Evolutionary conservation across 2,113 vertebrate species (phyloP).

Genomic region (Antechinus flavipes): DNA sequence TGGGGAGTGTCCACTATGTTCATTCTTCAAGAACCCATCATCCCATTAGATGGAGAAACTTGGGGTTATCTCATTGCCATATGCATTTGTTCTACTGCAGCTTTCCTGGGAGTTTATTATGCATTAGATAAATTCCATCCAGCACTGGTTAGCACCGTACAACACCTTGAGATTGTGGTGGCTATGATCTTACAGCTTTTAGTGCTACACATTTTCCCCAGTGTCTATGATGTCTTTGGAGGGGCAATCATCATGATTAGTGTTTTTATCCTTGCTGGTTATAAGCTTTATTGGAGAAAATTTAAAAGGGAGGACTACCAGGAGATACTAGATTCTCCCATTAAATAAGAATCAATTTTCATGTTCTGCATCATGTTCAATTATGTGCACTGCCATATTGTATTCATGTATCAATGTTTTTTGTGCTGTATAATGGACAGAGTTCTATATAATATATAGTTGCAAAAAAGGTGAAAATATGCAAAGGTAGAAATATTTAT

Average conservation of each 20-base stretch:
- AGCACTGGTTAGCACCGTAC: constrained; percentile 97
- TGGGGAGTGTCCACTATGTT: constrained; percentile 99
- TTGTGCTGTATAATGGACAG: constrained; percentile 52
- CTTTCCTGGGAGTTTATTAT: constrained; percentile 98
- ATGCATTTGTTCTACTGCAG: constrained; percentile 96
- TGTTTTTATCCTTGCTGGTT: constrained; percentile 93
- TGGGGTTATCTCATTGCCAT: constrained; percentile 97
- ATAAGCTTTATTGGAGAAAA: constrained; percentile 95
- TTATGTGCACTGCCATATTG: constrained; percentile 60
- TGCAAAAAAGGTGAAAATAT: constrained; percentile 50
- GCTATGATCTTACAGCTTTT: constrained; percentile 97
- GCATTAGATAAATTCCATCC: constrained; percentile 97
- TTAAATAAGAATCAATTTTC: constrained; percentile 87
- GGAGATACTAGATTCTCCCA: constrained; percentile 96
- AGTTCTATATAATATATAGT: constrained; percentile 66
- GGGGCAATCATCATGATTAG: constrained; percentile 94
- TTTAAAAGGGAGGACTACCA: constrained; percentile 93
- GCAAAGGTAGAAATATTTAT: constrained; percentile 61
- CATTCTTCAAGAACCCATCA: constrained; percentile 96
- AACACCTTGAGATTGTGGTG: constrained; percentile 97
- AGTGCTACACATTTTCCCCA: constrained; percentile 93
- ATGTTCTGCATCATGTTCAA: constrained; percentile 12
- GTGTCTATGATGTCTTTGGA: constrained; percentile 93
- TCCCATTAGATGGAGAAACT: constrained; percentile 96
- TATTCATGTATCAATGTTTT: constrained; percentile 64